Conservation (phyloP, 2,113 vertebrate species). For the Benitochromis conjunctus region DNA sequence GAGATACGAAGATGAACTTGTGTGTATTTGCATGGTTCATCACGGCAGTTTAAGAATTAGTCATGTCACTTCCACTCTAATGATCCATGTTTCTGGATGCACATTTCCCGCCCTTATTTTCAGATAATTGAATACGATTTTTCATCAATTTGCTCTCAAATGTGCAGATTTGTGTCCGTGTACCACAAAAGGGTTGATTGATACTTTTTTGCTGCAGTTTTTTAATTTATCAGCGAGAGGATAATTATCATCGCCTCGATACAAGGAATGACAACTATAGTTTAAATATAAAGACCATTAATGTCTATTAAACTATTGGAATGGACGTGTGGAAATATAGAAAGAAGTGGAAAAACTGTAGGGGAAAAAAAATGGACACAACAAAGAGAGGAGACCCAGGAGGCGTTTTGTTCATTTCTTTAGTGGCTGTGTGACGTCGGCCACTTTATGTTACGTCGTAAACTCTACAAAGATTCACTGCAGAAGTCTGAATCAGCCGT, state of each 20-base stretch:
- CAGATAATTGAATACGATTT: not conserved
- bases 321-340: not conserved
- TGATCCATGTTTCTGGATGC: rapidly evolving
- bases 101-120: not conserved
- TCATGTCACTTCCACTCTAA: not conserved
- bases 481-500: not conserved
- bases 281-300: not conserved
- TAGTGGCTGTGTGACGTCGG: rapidly evolving
- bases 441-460: rapidly evolving
- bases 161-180: not conserved
- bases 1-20: not conserved
- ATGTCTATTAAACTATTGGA: not conserved
- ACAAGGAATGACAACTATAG: not conserved
- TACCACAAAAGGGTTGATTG: not conserved
- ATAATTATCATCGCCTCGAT: not conserved
- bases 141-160: not conserved
- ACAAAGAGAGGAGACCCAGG: rapidly evolving
- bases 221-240: not conserved
- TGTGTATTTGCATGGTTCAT: not conserved
- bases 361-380: rapidly evolving
- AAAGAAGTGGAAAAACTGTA: not conserved
- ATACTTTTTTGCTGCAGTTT: not conserved
- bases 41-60: not conserved
- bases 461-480: rapidly evolving
- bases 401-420: not conserved